A percentile compares a stretch with the other conserved stretches of the same genome.
Evolutionary conservation across 1,140 invertebrate species (phyloP).

Genomic region (Cotesia chilonis): DNA sequence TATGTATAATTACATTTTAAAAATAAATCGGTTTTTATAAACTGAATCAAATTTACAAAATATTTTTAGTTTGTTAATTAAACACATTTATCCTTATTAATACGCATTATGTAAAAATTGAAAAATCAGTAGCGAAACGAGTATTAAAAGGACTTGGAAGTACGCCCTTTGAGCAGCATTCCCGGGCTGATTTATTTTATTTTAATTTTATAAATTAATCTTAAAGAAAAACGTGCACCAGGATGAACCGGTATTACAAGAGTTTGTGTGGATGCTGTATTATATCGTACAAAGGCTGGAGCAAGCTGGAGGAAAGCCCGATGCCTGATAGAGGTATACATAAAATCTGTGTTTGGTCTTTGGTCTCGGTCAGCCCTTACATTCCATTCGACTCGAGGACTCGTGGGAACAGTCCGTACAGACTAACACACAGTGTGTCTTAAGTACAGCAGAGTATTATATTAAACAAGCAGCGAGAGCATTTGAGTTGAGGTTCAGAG

Average conservation of each 20-base stretch:
- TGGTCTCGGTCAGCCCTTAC: constrained; percentile 43
- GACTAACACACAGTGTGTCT: neutral
- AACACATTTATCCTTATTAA: neutral
- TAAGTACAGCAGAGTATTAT: constrained; percentile 10
- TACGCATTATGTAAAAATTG: too few species aligned
- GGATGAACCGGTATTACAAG: constrained; percentile 34
- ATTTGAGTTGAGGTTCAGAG: neutral
- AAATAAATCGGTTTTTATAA: neutral
- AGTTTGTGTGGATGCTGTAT: neutral
- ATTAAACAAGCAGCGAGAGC: neutral
- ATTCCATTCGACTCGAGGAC: constrained; percentile 35
- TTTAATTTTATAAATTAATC: neutral
- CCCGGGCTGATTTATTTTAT: constrained; percentile 27
- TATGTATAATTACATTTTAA: neutral
- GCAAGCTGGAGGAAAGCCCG: neutral
- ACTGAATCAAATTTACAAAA: neutral
- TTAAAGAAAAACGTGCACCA: constrained; percentile 22
- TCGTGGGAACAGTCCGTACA: constrained; percentile 35
- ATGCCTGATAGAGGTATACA: neutral
- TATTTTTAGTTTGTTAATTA: neutral
- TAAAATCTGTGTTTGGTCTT: constrained; percentile 9
- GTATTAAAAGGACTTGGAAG: neutral
- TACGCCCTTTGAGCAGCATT: constrained; percentile 29
- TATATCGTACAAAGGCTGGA: neutral
- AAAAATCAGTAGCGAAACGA: too few species aligned